Conservation (phyloP, 2,113 vertebrate species). For the Meleagris gallopavo region DNA sequence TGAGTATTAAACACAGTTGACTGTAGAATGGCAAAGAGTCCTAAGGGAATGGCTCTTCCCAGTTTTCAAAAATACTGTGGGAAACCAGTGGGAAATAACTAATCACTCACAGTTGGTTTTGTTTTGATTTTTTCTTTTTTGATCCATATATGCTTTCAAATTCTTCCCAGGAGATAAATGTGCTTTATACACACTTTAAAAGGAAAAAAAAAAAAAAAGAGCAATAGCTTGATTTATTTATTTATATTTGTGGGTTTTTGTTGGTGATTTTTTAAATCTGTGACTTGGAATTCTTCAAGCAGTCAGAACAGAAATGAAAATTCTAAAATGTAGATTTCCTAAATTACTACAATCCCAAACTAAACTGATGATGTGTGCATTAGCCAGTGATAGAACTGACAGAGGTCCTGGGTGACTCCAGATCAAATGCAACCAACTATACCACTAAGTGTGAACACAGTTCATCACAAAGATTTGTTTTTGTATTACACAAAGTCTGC, state of each 20-base stretch:
- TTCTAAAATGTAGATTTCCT: neutral
- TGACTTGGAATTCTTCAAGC: neutral
- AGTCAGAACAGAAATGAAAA: neutral
- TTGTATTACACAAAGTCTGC: neutral
- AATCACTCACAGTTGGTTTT: neutral
- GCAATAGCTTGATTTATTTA: neutral
- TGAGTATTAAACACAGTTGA: neutral
- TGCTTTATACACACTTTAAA: neutral
- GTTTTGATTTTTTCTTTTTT: neutral
- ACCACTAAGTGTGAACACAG: fast-evolving
- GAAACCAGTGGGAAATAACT: neutral
- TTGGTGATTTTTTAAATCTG: neutral
- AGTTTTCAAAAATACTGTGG: neutral
- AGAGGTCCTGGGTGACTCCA: neutral
- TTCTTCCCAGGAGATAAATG: neutral
- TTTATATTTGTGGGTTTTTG: neutral
- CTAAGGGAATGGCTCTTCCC: neutral
- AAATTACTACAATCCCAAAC: neutral
- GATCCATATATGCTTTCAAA: neutral
- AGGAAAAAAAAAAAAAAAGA: neutral
- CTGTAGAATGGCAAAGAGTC: neutral
- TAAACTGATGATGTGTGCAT: neutral
- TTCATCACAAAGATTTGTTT: neutral
- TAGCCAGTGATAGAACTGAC: no score
- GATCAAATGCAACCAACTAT: neutral